A percentile compares a stretch with the other conserved stretches of the same genome.
Conservation (phyloP, 2,113 vertebrate genomes). For the Ciconia boyciana region DNA sequence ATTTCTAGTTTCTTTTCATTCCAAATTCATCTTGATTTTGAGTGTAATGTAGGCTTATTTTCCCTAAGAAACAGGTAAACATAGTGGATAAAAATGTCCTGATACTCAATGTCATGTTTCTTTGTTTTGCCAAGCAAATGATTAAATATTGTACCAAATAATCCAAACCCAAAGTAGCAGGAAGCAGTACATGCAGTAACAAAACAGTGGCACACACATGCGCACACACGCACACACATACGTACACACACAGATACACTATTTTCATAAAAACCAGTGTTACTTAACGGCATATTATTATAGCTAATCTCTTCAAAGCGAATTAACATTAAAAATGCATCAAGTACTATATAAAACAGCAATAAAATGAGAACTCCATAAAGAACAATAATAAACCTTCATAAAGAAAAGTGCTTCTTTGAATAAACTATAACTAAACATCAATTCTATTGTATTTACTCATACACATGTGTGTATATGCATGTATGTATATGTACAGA, state of each 20-base stretch:
- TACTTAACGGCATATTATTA: neutral
- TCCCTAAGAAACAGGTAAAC: neutral
- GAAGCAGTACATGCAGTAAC: neutral
- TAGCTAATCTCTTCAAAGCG: neutral
- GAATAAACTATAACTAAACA: neutral
- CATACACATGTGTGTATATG: neutral
- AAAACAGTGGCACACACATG: neutral
- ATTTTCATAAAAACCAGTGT: neutral
- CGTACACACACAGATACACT: too few relatives aligned
- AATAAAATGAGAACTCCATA: neutral
- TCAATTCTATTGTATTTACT: neutral
- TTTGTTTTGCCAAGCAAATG: neutral
- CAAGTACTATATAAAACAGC: neutral
- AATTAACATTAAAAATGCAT: slow-evolving; percentile 23
- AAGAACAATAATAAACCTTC: neutral
- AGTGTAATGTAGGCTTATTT: neutral
- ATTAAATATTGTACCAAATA: neutral
- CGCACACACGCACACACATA: accelerated
- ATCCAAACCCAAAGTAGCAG: neutral
- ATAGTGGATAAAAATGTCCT: neutral
- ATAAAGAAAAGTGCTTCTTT: neutral
- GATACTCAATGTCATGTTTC: neutral
- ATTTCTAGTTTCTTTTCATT: neutral
- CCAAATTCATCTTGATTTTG: neutral
- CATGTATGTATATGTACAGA: neutral